A percentile compares a stretch with the other conserved stretches of the same genome.
These are phyloP conservation scores for Catocala sponsa DNA, from an alignment of 2,888 invertebrate genomes.

Conservation along the genomic window DNA sequence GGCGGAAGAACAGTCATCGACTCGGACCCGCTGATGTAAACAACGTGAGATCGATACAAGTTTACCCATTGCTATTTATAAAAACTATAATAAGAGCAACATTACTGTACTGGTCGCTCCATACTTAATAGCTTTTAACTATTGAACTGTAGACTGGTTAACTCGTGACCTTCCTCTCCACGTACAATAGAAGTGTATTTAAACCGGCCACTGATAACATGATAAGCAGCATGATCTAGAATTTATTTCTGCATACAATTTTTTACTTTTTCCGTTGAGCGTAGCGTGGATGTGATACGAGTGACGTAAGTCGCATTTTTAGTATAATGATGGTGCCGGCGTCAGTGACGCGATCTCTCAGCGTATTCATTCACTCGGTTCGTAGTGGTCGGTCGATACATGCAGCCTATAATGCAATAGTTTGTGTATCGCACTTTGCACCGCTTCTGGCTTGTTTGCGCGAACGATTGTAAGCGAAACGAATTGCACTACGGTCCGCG, in stretches of 20 bases:
- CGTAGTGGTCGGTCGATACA: conserved; percentile 33
- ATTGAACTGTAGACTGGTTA: neutral
- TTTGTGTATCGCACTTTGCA: conserved; percentile 47
- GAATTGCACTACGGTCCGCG: conserved; percentile 36
- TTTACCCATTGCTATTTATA: conserved; percentile 32
- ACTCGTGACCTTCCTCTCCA: neutral
- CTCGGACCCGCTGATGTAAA: conserved; percentile 46
- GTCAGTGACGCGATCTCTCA: conserved; percentile 54
- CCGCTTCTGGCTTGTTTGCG: conserved; percentile 26
- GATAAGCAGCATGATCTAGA: conserved; percentile 44
- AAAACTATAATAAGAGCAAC: conserved; percentile 13
- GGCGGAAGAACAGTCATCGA: conserved; percentile 60
- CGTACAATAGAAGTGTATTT: conserved; percentile 25
- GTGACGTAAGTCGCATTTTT: conserved; percentile 63
- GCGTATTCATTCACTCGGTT: conserved; percentile 56
- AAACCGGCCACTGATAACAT: conserved; percentile 31
- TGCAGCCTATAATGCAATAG: conserved; percentile 35
- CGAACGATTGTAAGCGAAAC: conserved; percentile 36
- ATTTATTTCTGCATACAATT: conserved; percentile 44
- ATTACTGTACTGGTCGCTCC: conserved; percentile 1
- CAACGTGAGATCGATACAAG: conserved; percentile 41
- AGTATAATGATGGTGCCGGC: conserved; percentile 58
- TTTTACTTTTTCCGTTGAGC: conserved; percentile 36
- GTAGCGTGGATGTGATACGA: conserved; percentile 28
- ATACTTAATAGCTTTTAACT: neutral